phyloP scores from a whole-genome alignment of 2,797 vertebrate species.

The Tokudaia muenninki region DNA sequence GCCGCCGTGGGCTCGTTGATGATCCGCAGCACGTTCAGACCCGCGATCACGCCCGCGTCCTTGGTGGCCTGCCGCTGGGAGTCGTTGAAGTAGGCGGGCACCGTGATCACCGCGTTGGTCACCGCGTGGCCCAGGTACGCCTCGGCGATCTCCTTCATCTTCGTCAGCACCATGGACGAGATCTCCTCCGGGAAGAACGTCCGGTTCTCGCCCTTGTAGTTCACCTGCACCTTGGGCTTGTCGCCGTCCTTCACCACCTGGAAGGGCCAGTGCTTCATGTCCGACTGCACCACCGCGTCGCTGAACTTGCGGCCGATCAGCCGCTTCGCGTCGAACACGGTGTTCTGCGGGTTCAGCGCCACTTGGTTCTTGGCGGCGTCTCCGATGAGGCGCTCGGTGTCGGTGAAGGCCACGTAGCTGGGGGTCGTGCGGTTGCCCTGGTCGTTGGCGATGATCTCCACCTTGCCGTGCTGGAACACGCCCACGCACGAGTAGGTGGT shows the following conservation, averaged over 20 bases:
- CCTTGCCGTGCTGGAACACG: slow-evolving; percentile 86
- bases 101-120: slow-evolving; percentile 94
- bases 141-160: slow-evolving; percentile 88
- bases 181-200: slow-evolving; percentile 94
- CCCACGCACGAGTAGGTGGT: slow-evolving; percentile 84
- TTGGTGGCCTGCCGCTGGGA: slow-evolving; percentile 96
- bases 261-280: slow-evolving; percentile 91
- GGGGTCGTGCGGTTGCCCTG: slow-evolving; percentile 90
- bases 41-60: slow-evolving; percentile 93
- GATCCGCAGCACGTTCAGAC: slow-evolving; percentile 94
- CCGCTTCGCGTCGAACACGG: slow-evolving; percentile 95
- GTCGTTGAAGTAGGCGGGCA: slow-evolving; percentile 96
- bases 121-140: slow-evolving; percentile 92
- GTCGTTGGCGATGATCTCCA: slow-evolving; percentile 88
- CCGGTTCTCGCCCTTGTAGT: slow-evolving; percentile 94
- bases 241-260: slow-evolving; percentile 92
- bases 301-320: slow-evolving; percentile 95
- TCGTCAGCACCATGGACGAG: slow-evolving; percentile 96
- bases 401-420: slow-evolving; percentile 96
- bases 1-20: slow-evolving; percentile 96
- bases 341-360: slow-evolving; percentile 95
- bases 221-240: slow-evolving; percentile 94
- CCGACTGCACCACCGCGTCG: slow-evolving; percentile 90
- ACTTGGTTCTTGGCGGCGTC: slow-evolving; percentile 90
- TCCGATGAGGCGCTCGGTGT: slow-evolving; percentile 94